phyloP scores from a whole-genome alignment of 2,888 invertebrate genomes.

The Ophion ventricosus region DNA sequence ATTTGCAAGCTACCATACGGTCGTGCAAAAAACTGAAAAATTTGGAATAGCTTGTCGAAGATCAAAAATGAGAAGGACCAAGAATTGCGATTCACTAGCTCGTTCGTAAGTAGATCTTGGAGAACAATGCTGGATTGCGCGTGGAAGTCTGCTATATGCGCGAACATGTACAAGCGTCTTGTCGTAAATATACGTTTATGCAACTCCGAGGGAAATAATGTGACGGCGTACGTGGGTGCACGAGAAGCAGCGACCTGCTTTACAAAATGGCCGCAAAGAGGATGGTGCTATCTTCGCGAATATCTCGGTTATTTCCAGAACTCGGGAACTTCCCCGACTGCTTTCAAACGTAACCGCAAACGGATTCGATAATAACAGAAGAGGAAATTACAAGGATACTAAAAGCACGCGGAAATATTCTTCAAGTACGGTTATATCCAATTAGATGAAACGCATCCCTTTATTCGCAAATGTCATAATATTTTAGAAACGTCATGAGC shows the following conservation, averaged over 20 bases:
- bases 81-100: background rate
- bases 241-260: conserved; percentile 39
- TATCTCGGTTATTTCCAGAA: conserved; percentile 30
- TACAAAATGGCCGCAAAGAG: conserved; percentile 59
- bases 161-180: conserved; percentile 43
- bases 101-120: conserved; percentile 2
- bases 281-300: conserved; percentile 18
- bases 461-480: too few species aligned
- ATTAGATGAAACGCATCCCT: background rate
- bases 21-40: background rate
- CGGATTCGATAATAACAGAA: conserved; percentile 16
- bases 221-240: conserved; percentile 56
- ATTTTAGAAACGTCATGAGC: too few species aligned
- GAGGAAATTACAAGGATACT: background rate
- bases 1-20: too few species aligned
- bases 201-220: conserved; percentile 38
- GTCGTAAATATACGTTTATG: conserved; percentile 31
- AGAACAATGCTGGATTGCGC: conserved; percentile 41
- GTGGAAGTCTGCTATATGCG: background rate
- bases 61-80: background rate
- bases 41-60: background rate
- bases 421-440: background rate
- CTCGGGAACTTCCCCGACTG: background rate
- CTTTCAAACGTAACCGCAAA: background rate
- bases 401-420: background rate